These are phyloP conservation scores for Alouatta palliata DNA, from an alignment of 2,113 vertebrate species.

Conservation along the genomic window DNA sequence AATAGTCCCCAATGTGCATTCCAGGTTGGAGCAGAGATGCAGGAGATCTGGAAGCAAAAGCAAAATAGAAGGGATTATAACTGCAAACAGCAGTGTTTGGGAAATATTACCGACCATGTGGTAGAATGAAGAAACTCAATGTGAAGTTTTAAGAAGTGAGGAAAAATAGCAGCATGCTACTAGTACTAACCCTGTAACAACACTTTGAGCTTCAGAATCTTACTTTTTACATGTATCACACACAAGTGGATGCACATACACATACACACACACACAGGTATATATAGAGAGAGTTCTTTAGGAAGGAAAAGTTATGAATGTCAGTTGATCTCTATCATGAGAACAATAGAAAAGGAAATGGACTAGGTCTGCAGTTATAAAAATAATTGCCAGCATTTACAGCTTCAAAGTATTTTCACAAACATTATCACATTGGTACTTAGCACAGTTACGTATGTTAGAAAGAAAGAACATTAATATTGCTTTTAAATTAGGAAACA, in stretches of 20 bases:
- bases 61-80: neutral
- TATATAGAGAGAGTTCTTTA: neutral
- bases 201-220: neutral
- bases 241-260: neutral
- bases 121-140: neutral
- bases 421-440: neutral
- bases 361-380: neutral
- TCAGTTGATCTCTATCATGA: neutral
- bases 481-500: neutral
- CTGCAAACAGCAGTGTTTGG: neutral
- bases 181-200: neutral
- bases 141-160: neutral
- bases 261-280: fast-evolving
- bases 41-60: neutral
- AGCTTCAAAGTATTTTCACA: neutral
- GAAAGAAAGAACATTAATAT: neutral
- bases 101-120: slow-evolving; percentile 1
- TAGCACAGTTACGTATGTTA: neutral
- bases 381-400: neutral
- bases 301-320: neutral
- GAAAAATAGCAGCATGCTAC: neutral
- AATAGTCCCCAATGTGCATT: neutral
- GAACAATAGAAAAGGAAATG: neutral
- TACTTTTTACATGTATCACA: neutral
- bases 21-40: neutral